Evolutionary conservation across 2,888 invertebrate genomes (phyloP), one percentile per base, ranked within the genome.

Genomic region (Aromia moschata): DNA sequence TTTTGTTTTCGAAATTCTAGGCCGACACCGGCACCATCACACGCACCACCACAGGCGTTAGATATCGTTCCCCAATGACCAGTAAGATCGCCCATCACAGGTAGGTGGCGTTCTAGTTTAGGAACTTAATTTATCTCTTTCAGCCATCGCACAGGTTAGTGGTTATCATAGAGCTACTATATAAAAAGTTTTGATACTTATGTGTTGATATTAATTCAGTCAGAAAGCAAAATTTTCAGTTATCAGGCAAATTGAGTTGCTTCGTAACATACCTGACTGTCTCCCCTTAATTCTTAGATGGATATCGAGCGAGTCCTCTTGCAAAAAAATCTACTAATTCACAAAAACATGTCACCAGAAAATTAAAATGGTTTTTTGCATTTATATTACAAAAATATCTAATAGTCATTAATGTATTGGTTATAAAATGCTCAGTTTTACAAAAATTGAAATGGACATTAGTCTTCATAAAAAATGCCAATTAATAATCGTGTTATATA

Each of bases 1-100:
- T n/a, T n/a, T n/a, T n/a, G n/a, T n/a, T n/a, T n/a, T n/a, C n/a
- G n/a, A n/a, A n/a, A 11, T 60, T 58, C 31, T 55, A 71, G 72
- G 70, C 37, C 68, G 72, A 52, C 71, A 68, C 40, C 73, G 70
- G 20, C 74, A 76, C 44, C 78, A 77, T 58, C 75, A 74, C 62
- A 70, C 73, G 7, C 52, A 52, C 56, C 74, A 76, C 57, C 77
- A 72, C 63, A 67, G 70, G 70, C 60, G 57, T 53, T 69, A 64
- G n/a, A 65, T 58, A 68, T 43, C 18, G 11, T 40, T 25, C 43
- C 30, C 52, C 12, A 41, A 75, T 75, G 77, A 79, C 77, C 78
- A 79, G 79, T 80, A 80, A 79, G 79, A 76, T 74, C 72, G 60
- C 67, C 68, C 72, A 64, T 52, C 58, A 65, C 78, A 80, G 79